A percentile compares a stretch with the other conserved stretches of the same genome.
Conservation (phyloP, 1,140 invertebrate species). For the Limonius californicus region DNA sequence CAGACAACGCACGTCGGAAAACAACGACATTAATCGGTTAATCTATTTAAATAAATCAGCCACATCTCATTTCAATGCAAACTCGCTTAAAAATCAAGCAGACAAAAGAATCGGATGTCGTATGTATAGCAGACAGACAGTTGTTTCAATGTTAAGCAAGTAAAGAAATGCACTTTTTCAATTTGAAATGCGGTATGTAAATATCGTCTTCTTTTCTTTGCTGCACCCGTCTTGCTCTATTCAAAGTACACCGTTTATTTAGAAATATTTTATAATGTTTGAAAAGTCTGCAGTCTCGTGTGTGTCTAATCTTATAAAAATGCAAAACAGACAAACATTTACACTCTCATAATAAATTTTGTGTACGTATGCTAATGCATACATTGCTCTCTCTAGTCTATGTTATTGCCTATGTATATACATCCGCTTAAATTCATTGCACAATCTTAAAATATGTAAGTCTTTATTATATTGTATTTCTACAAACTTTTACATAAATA, state of each 20-base stretch:
- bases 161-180: slow-evolving; percentile 27
- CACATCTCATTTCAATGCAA: slow-evolving; percentile 38
- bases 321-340: too few relatives aligned
- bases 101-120: slow-evolving; percentile 37
- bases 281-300: too few relatives aligned
- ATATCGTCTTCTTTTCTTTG: background rate
- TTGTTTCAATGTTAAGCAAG: slow-evolving; percentile 27
- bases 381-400: too few relatives aligned
- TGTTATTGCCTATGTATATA: too few relatives aligned
- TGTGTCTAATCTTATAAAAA: too few relatives aligned
- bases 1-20: slow-evolving; percentile 35
- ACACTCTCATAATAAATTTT: too few relatives aligned
- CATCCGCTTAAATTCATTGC: too few relatives aligned
- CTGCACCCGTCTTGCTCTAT: background rate
- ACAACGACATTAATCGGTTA: slow-evolving; percentile 40
- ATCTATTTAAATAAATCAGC: slow-evolving; percentile 42
- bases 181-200: slow-evolving; percentile 5
- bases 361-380: too few relatives aligned
- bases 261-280: too few relatives aligned
- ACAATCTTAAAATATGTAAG: too few relatives aligned
- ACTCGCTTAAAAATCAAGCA: slow-evolving; percentile 33
- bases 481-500: too few relatives aligned
- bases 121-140: slow-evolving; percentile 27
- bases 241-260: slow-evolving; percentile 7
- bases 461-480: too few relatives aligned